phyloP scores from a whole-genome alignment of 2,797 vertebrate genomes.

The Ctenosaura bakeri region DNA sequence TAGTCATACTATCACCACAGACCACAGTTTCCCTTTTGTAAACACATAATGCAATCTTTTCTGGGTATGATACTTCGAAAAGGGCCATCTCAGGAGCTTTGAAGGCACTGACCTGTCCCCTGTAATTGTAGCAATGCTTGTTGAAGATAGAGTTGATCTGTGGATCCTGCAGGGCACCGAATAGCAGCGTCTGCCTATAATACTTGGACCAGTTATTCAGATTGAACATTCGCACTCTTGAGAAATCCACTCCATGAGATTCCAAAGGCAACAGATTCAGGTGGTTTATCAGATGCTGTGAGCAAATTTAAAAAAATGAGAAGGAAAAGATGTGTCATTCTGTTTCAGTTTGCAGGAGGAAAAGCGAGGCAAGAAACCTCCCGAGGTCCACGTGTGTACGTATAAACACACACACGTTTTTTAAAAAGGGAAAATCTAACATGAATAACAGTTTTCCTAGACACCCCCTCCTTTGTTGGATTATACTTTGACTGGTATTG shows the following conservation, averaged over 20 bases:
- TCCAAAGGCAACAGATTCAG: slow-evolving; percentile 92
- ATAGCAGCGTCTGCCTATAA: slow-evolving; percentile 94
- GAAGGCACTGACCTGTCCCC: slow-evolving; percentile 87
- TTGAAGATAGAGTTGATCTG: slow-evolving; percentile 93
- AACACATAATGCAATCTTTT: neutral
- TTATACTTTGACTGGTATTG: neutral
- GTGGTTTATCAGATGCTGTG: slow-evolving; percentile 92
- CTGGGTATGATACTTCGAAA: neutral
- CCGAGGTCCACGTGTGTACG: neutral
- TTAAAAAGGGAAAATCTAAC: neutral
- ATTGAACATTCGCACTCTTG: slow-evolving; percentile 94
- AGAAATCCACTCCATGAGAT: slow-evolving; percentile 94
- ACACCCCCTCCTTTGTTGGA: neutral
- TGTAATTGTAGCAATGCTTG: slow-evolving; percentile 90
- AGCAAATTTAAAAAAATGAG: slow-evolving; percentile 18
- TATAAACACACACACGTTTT: too few species aligned
- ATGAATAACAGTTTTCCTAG: too few species aligned
- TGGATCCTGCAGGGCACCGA: slow-evolving; percentile 91
- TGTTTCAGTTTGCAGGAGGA: neutral
- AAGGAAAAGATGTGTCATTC: neutral
- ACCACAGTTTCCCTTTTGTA: neutral
- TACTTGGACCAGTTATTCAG: slow-evolving; percentile 92
- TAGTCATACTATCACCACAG: neutral
- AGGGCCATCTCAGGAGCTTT: neutral
- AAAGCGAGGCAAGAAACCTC: neutral